Conservation (phyloP, 2,113 vertebrate genomes). For the Xiphophorus hellerii region DNA sequence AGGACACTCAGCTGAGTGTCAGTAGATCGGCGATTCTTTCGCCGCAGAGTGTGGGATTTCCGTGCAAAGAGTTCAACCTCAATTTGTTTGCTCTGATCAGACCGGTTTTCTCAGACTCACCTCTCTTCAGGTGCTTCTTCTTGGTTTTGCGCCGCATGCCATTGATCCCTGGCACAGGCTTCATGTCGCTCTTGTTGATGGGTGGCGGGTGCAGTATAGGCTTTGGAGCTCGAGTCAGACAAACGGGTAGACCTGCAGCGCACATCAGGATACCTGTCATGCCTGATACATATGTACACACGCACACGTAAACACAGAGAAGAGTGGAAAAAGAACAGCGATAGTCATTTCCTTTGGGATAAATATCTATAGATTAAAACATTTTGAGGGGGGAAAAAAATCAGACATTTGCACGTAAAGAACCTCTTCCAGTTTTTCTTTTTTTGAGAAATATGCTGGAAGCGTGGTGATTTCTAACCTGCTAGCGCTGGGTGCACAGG, state of each 20-base stretch:
- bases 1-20: constrained; percentile 29
- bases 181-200: constrained; percentile 95
- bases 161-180: constrained; percentile 90
- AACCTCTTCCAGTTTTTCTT: background rate
- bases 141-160: constrained; percentile 96
- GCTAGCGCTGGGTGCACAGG: constrained; percentile 93
- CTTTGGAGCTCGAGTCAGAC: constrained; percentile 93
- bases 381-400: background rate
- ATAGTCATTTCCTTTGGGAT: constrained; percentile 9
- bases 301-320: constrained; percentile 36
- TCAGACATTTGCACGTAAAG: background rate
- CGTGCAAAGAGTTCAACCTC: background rate
- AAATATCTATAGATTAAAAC: background rate
- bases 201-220: constrained; percentile 94
- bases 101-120: constrained; percentile 71
- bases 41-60: background rate
- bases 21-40: constrained; percentile 9
- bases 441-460: background rate
- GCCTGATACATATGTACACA: constrained; percentile 76
- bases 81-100: background rate
- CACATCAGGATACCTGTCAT: constrained; percentile 98
- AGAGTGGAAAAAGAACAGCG: constrained; percentile 27
- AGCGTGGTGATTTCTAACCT: constrained; percentile 78
- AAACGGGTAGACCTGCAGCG: constrained; percentile 92
- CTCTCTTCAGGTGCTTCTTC: constrained; percentile 93